phyloP scores from a whole-genome alignment of 2,888 invertebrate genomes.

The Euzetes globulus region DNA sequence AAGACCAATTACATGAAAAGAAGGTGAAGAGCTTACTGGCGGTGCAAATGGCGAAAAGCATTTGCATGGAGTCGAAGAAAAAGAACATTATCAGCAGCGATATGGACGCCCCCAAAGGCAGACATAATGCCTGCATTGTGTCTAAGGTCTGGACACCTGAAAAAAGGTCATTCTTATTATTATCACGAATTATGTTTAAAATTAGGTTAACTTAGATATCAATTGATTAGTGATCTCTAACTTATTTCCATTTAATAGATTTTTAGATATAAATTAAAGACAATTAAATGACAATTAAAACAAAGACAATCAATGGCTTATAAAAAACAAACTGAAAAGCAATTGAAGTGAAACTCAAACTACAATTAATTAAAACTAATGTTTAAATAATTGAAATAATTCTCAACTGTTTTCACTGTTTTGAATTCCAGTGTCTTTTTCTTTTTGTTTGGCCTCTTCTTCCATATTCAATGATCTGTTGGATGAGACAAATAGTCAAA shows the following conservation, averaged over 20 bases:
- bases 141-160: conserved; percentile 80
- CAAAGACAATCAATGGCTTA: no score
- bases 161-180: conserved; percentile 11
- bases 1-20: not conserved
- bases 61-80: conserved; percentile 98
- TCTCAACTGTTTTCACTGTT: conserved; percentile 53
- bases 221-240: no score
- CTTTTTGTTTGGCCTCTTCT: conserved; percentile 77
- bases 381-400: not conserved
- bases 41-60: conserved; percentile 74
- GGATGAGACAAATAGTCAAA: conserved; percentile 18
- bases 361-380: not conserved
- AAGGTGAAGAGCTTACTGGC: conserved; percentile 64
- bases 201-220: no score
- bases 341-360: no score
- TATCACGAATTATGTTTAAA: no score
- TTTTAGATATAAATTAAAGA: no score
- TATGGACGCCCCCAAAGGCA: conserved; percentile 89
- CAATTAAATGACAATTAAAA: no score
- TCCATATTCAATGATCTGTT: conserved; percentile 86
- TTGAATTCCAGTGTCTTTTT: conserved; percentile 58
- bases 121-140: conserved; percentile 92
- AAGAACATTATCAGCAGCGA: conserved; percentile 96
- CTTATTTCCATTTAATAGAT: no score
- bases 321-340: no score